A percentile compares a stretch with the other conserved stretches of the same genome.
These are phyloP conservation scores for Molothrus aeneus DNA, from an alignment of 2,797 vertebrate species.

Conservation along the genomic window DNA sequence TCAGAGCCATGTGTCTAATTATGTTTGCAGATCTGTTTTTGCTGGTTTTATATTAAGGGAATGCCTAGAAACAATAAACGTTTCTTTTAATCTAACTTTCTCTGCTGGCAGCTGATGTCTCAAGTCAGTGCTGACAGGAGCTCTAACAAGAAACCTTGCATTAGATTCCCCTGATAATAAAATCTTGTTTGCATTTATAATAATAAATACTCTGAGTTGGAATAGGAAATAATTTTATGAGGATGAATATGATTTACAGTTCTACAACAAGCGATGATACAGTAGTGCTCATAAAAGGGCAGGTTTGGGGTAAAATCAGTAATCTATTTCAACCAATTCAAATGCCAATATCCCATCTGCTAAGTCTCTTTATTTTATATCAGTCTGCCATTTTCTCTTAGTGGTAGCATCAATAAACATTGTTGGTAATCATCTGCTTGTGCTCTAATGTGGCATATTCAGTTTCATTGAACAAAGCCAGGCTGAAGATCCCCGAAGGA, in stretches of 20 bases:
- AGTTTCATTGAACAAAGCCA: slow-evolving; percentile 73
- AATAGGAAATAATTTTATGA: background rate
- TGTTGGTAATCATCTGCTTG: slow-evolving; percentile 80
- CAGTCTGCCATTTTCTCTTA: slow-evolving; percentile 82
- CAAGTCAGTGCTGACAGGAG: slow-evolving; percentile 8
- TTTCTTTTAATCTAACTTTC: slow-evolving; percentile 20
- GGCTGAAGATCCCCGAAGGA: slow-evolving; percentile 53
- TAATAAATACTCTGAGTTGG: background rate
- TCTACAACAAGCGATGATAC: background rate
- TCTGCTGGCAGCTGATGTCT: background rate
- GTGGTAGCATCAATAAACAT: slow-evolving; percentile 82
- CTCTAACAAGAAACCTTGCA: background rate
- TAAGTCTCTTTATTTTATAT: slow-evolving; percentile 82
- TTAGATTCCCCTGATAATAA: slow-evolving; percentile 1
- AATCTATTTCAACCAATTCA: slow-evolving; percentile 80
- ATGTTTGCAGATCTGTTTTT: background rate
- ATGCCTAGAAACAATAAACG: slow-evolving; percentile 7
- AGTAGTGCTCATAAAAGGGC: slow-evolving; percentile 65
- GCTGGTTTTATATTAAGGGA: background rate
- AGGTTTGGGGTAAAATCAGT: slow-evolving; percentile 73
- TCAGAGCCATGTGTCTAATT: background rate
- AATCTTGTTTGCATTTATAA: background rate
- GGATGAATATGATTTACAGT: background rate
- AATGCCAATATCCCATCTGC: slow-evolving; percentile 82
- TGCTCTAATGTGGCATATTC: slow-evolving; percentile 74